Evolutionary conservation across 2,888 invertebrate species (phyloP).

Genomic region (Nesidiocoris tenuis): DNA sequence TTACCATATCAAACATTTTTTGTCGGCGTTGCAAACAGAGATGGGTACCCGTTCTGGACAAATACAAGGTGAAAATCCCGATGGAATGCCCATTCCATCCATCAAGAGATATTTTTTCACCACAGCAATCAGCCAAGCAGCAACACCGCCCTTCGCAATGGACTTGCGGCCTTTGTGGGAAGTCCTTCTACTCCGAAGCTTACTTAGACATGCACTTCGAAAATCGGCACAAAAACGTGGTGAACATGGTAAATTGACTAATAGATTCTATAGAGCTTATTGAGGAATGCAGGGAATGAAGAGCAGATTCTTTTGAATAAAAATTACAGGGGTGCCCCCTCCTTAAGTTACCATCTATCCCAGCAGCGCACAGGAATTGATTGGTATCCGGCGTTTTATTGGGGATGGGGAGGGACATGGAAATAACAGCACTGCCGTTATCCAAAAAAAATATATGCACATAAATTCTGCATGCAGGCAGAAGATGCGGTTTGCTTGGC

Average conservation of each 20-base stretch:
- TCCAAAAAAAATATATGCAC: too few relatives aligned
- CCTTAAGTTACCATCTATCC: too few relatives aligned
- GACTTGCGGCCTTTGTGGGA: conserved; percentile 88
- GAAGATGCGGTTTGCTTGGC: conserved; percentile 91
- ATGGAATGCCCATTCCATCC: conserved; percentile 89
- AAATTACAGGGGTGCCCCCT: too few relatives aligned
- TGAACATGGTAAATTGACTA: conserved; percentile 67
- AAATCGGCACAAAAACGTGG: conserved; percentile 78
- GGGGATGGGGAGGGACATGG: too few relatives aligned
- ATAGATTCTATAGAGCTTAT: conserved; percentile 48
- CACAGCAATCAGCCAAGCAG: conserved; percentile 80
- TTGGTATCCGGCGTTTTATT: too few relatives aligned
- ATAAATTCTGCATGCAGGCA: too few relatives aligned
- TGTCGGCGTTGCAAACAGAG: too few relatives aligned
- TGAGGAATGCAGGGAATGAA: not conserved
- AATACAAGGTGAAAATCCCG: conserved; percentile 82
- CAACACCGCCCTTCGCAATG: conserved; percentile 84
- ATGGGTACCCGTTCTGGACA: conserved; percentile 86
- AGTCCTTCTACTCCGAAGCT: conserved; percentile 86
- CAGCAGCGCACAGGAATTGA: too few relatives aligned
- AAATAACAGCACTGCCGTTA: too few relatives aligned
- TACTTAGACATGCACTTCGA: conserved; percentile 86
- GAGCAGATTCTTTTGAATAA: not conserved
- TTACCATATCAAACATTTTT: too few relatives aligned
- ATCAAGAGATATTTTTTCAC: conserved; percentile 80